Conservation (phyloP, 1,140 invertebrate genomes). For the Hyles euphorbiae region DNA sequence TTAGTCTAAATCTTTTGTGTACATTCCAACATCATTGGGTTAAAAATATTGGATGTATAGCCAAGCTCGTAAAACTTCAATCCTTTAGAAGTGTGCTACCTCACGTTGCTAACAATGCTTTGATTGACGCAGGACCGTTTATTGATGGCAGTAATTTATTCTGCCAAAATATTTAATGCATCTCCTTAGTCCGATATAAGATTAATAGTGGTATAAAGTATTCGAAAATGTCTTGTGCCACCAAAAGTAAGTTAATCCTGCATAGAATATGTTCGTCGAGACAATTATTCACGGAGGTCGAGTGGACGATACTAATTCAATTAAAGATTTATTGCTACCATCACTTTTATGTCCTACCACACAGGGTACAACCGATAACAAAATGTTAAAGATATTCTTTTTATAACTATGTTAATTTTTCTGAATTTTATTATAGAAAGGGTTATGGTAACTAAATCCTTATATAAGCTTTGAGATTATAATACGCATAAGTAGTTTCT, state of each 20-base stretch:
- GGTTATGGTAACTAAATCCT: too few relatives aligned
- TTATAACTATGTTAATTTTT: too few relatives aligned
- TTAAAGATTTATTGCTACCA: conserved; percentile 44
- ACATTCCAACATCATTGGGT: too few relatives aligned
- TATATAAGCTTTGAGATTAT: too few relatives aligned
- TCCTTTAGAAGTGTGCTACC: not conserved
- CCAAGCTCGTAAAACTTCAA: too few relatives aligned
- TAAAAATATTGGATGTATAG: too few relatives aligned
- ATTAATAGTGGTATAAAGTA: conserved; percentile 18
- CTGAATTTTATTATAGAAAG: too few relatives aligned
- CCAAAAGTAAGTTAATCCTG: conserved; percentile 9
- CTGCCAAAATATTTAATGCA: conserved; percentile 17
- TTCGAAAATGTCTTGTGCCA: conserved; percentile 13
- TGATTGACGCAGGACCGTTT: conserved; percentile 19
- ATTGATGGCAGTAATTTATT: conserved; percentile 23
- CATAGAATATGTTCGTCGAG: conserved; percentile 16
- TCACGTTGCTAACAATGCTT: conserved; percentile 11
- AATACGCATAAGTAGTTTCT: too few relatives aligned
- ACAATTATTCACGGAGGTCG: conserved; percentile 31
- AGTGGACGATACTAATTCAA: conserved; percentile 39
- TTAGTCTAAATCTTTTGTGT: too few relatives aligned
- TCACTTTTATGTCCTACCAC: conserved; percentile 19
- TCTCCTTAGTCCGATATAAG: conserved; percentile 13
- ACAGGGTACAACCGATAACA: conserved; percentile 4
- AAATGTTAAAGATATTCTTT: not conserved